Evolutionary conservation across 2,888 invertebrate genomes (phyloP).

Genomic region (Eristalis intricaria): DNA sequence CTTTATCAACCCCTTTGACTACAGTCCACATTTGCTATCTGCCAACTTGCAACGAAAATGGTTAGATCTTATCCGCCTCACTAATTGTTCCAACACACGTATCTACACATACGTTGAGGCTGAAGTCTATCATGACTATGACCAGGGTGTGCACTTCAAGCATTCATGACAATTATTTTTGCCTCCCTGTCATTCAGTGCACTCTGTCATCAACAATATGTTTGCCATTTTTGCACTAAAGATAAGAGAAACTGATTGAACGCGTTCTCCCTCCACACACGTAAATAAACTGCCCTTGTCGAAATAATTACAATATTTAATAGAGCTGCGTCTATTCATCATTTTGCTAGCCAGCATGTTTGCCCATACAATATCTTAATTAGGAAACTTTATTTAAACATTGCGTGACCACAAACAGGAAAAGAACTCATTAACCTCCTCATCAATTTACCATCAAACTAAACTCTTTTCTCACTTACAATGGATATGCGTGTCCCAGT

Average conservation of each 20-base stretch:
- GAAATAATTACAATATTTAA: neutral
- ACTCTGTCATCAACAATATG: too few relatives aligned
- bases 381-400: slow-evolving; percentile 47
- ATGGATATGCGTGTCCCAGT: slow-evolving; percentile 33
- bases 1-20: too few relatives aligned
- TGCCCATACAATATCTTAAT: slow-evolving; percentile 46
- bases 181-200: neutral
- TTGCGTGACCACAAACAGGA: slow-evolving; percentile 31
- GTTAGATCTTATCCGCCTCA: too few relatives aligned
- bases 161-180: slow-evolving; percentile 55
- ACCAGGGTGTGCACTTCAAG: slow-evolving; percentile 27
- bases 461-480: slow-evolving; percentile 42
- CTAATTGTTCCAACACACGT: too few relatives aligned
- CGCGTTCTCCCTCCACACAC: neutral
- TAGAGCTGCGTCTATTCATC: neutral
- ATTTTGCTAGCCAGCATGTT: neutral
- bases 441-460: slow-evolving; percentile 37
- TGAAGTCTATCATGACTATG: too few relatives aligned
- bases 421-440: slow-evolving; percentile 14
- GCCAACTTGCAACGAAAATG: too few relatives aligned
- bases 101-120: too few relatives aligned
- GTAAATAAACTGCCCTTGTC: neutral
- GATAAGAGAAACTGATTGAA: neutral
- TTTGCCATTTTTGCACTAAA: too few relatives aligned
- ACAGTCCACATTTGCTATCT: too few relatives aligned